Percentiles rank a stretch among this genome's conserved stretches.
These are phyloP conservation scores for Cephus cinctus DNA, from an alignment of 1,140 invertebrate genomes.

Conservation along the genomic window DNA sequence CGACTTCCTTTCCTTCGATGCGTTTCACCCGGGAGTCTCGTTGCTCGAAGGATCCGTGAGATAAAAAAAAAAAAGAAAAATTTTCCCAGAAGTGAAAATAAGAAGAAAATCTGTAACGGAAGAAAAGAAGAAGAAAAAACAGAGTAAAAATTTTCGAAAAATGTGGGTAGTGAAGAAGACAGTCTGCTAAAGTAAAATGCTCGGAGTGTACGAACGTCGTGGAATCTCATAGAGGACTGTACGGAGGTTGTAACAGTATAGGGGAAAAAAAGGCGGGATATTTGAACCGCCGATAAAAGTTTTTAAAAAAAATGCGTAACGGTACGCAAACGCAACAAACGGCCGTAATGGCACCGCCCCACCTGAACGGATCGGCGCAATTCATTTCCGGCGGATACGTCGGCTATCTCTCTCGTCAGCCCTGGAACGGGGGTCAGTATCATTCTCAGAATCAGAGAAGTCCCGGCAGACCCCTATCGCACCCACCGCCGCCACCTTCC, in stretches of 20 bases:
- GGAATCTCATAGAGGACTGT: too few relatives aligned
- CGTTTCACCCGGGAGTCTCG: too few relatives aligned
- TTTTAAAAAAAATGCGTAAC: slow-evolving; percentile 46
- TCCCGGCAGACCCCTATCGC: slow-evolving; percentile 42
- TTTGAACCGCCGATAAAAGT: slow-evolving; percentile 13
- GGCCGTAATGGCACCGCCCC: slow-evolving; percentile 50
- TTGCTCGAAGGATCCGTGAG: too few relatives aligned
- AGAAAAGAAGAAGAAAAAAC: not conserved
- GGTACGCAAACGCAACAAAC: slow-evolving; percentile 49
- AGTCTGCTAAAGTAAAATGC: too few relatives aligned
- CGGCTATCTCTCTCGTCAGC: slow-evolving; percentile 42
- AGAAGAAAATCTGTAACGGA: not conserved
- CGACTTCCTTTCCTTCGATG: too few relatives aligned
- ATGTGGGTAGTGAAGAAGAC: slow-evolving; percentile 5
- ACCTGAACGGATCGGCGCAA: slow-evolving; percentile 51
- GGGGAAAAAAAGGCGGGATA: slow-evolving; percentile 2
- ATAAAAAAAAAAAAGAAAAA: too few relatives aligned
- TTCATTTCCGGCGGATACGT: slow-evolving; percentile 51
- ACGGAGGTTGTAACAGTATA: not conserved
- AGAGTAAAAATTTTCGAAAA: not conserved
- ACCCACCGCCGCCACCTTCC: slow-evolving; percentile 46
- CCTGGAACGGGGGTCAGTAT: slow-evolving; percentile 46
- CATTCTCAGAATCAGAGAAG: slow-evolving; percentile 25
- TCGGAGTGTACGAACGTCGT: too few relatives aligned
- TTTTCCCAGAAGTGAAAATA: too few relatives aligned